phyloP scores from a whole-genome alignment of 2,888 invertebrate genomes.

The Chaetogeoica ovagalla region DNA sequence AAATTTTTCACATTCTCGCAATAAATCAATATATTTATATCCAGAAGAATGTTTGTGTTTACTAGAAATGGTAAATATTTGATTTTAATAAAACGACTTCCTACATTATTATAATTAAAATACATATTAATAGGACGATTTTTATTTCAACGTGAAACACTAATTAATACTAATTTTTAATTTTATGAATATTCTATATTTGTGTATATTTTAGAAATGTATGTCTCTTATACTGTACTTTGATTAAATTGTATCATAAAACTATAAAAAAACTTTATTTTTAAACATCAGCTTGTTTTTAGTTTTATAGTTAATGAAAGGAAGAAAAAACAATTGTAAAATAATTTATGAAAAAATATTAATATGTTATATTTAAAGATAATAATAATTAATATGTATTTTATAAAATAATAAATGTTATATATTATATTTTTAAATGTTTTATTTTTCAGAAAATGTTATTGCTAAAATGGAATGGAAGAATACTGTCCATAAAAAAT shows the following conservation, averaged over 20 bases:
- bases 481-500: conserved; percentile 63
- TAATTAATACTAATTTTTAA: background rate
- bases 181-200: no score
- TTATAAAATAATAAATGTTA: background rate
- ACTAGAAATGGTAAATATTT: conserved; percentile 67
- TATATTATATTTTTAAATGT: background rate
- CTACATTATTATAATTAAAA: background rate
- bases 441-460: conserved; percentile 37
- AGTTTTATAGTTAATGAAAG: background rate
- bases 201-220: no score
- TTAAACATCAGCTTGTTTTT: background rate
- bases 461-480: conserved; percentile 31
- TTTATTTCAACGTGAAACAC: background rate
- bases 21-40: conserved; percentile 62
- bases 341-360: background rate
- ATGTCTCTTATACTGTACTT: no score
- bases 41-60: conserved; percentile 71
- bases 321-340: background rate
- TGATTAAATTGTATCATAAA: no score
- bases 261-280: no score
- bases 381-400: background rate
- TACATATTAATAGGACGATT: background rate
- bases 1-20: conserved; percentile 63
- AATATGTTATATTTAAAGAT: background rate
- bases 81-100: background rate